Percentiles rank a stretch among this genome's conserved stretches.
These are phyloP conservation scores for Tapera naevia DNA, from an alignment of 2,797 vertebrate species.

Conservation along the genomic window DNA sequence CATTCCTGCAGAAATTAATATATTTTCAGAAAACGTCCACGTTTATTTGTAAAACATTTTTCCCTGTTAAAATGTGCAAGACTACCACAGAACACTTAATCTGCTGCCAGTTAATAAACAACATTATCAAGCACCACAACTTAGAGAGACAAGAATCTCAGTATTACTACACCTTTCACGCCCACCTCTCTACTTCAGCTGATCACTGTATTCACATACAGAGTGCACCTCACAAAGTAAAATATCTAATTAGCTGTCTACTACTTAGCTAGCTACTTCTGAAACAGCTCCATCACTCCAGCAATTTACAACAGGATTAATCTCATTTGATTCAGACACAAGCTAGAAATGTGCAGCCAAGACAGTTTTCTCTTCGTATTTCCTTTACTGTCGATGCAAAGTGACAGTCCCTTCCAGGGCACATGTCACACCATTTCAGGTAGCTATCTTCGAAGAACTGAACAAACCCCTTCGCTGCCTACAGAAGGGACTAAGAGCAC, in stretches of 20 bases:
- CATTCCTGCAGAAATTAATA: not conserved
- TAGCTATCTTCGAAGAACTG: rapidly evolving
- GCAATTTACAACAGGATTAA: not conserved
- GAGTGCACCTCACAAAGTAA: not conserved
- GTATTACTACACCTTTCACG: not conserved
- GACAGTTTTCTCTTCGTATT: not conserved
- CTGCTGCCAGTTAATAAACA: not conserved
- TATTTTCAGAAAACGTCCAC: not conserved
- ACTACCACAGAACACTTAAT: not conserved
- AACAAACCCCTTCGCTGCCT: not conserved
- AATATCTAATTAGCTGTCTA: not conserved
- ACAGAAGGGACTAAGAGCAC: not conserved
- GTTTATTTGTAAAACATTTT: not conserved
- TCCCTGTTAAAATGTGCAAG: not conserved
- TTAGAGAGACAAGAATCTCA: not conserved
- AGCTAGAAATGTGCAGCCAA: not conserved
- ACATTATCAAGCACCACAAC: not conserved
- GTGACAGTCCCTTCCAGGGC: constrained; percentile 8
- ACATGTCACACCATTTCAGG: not conserved
- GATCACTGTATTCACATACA: not conserved
- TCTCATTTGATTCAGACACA: not conserved
- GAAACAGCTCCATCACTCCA: not conserved
- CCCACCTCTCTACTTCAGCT: not conserved
- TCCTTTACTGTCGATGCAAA: rapidly evolving
- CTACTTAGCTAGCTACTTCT: not conserved